Base-by-base conservation (phyloP, 2,797 vertebrate species). In the Fundulus diaphanus region DNA sequence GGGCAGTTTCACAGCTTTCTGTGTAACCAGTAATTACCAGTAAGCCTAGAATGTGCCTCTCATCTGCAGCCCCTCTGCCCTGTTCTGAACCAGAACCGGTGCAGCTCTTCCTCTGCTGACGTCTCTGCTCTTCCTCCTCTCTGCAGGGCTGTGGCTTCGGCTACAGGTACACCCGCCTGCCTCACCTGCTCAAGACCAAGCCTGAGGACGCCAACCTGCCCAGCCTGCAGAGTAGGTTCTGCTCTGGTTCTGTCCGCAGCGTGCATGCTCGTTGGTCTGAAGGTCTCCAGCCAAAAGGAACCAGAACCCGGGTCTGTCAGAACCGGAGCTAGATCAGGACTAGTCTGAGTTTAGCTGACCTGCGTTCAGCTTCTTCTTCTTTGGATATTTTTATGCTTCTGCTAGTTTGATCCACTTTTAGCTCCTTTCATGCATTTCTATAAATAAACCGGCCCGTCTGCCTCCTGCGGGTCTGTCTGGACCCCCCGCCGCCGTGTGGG, bases 121-220 rank as follows among this genome's bases (percentile, higher is more conserved):
- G 63, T 51, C 54, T 44, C 46, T 8, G 9, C 35, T 31, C 31
- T 15, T 48, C 54, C 29, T 65, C 46, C 56, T 63, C 9, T 70
- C 54, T 54, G 11, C 89, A 99, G 98, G 98, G 98, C 49, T 99
- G 97, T 92, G 98, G 98, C 11, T 99, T 99, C 7, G 98, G 98
- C 37, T 99, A 99, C 94, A 96, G 98, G 79, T 99, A 99, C 87
- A 99, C 98, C 7, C 96, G 97, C 20, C 96, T 99, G 76, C 98
- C 98, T 79, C 98, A 99, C 86, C 93, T 99, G 72, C 95, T 99
- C 90, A 99, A 99, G 86, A 99, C 96, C 91, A 99, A 99, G 89
- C 98, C 98, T 0, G 98, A 99, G 85, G 98, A 99, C 2, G 97
- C 96, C 87, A 99, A 96, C 91, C 94, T 99, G 31, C 98, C 98